These are phyloP conservation scores for Protomyctophum bolini DNA, from an alignment of 2,113 vertebrate genomes.

Conservation along the genomic window DNA sequence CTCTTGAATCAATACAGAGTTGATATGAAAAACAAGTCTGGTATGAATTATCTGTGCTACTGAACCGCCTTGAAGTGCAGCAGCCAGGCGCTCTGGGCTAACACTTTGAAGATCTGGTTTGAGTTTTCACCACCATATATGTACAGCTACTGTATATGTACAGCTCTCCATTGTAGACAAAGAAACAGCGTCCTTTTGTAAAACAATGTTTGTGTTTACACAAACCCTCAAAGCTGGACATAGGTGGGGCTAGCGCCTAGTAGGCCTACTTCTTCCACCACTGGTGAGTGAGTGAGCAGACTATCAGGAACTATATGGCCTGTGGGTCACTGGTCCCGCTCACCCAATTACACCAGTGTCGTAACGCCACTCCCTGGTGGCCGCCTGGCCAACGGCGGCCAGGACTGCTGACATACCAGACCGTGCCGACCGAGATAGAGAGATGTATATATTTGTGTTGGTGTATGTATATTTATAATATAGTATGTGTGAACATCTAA, in stretches of 20 bases:
- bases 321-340: conserved; percentile 43
- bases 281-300: background rate
- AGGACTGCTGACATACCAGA: conserved; percentile 43
- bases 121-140: too few relatives aligned
- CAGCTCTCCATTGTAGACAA: too few relatives aligned
- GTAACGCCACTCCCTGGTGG: conserved; percentile 27
- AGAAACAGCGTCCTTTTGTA: too few relatives aligned
- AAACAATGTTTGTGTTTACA: too few relatives aligned
- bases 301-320: background rate
- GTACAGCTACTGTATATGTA: too few relatives aligned
- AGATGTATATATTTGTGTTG: conserved; percentile 4
- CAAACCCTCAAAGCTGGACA: too few relatives aligned
- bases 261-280: too few relatives aligned
- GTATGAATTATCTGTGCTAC: conserved; percentile 17
- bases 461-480: background rate
- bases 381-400: conserved; percentile 21
- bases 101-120: too few relatives aligned
- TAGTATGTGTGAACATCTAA: background rate
- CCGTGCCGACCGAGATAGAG: conserved; percentile 13
- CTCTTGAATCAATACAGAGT: conserved; percentile 45
- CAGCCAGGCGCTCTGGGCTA: background rate
- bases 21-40: conserved; percentile 36
- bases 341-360: conserved; percentile 37
- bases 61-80: conserved; percentile 21
- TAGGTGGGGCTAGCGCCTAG: too few relatives aligned